Evolutionary conservation across 1,140 invertebrate genomes (phyloP), one percentile per base, ranked within the genome.

Genomic region (Bicyclus anynana): DNA sequence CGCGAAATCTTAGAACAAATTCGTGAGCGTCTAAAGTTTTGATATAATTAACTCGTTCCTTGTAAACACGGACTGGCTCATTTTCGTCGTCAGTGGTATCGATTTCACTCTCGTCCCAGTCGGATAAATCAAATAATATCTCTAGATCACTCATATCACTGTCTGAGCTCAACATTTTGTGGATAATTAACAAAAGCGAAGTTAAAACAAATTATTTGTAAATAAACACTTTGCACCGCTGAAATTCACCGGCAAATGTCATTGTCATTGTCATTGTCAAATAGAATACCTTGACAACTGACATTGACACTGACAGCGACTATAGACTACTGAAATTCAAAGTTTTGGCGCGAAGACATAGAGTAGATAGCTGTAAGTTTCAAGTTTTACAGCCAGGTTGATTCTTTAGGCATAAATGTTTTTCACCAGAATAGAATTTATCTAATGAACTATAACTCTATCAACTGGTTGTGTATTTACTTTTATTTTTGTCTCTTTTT

Each of bases 131-230:
- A n/a, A 16, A 6, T 27, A 47, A 27, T 14, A 47, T 47, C 10
- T 47, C 44, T 13, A 47, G 13, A 27, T 47, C 44, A 47, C 44
- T 47, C 27, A 13, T 13, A 27, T 47, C 44, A 47, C 44, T 47
- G 16, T 47, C 44, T 16, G 44, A 47, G 27, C 44, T 47, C 5
- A 2, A 47, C 44, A 47, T 47, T 13, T 6, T 47, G 5, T 14
- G n/a, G n/a, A 13, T 47, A n/a, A 26, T 13, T 1, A 20, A 20
- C 4, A 44, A 5, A 12, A 20, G 13, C 16, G 16, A 47, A 10
- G 13, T 47, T 26, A 10, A 47, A 17, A 38, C 2, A 42, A 42
- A 42, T n/a, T n/a, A n/a, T 9, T 4, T 42, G 7, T 9, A 42
- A 14, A 16, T 5, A 35, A 5, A 6, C n/a, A 14, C 13, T 2